Evolutionary conservation across 2,113 vertebrate species (phyloP).

Genomic region (Neotoma lepida): DNA sequence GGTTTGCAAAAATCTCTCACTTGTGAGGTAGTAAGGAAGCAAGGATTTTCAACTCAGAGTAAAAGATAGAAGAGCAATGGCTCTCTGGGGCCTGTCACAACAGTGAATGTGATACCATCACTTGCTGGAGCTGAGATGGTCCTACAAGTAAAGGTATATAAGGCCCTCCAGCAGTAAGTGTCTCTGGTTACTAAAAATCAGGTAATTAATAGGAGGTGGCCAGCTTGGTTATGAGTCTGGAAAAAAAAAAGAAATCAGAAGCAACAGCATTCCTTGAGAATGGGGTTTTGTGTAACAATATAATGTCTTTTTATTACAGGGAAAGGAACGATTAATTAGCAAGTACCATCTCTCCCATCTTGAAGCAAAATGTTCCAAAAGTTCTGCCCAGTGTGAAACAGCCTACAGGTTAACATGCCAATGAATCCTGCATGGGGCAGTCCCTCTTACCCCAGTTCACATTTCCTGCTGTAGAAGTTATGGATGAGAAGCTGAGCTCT

Average conservation of each 20-base stretch:
- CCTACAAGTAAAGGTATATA: background rate
- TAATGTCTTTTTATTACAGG: slow-evolving; percentile 43
- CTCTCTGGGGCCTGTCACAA: background rate
- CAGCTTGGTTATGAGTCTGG: slow-evolving; percentile 32
- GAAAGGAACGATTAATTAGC: background rate
- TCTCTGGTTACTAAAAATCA: background rate
- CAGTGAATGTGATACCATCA: background rate
- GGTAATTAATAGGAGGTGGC: slow-evolving; percentile 22
- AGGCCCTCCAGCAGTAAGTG: background rate
- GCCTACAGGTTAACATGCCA: background rate
- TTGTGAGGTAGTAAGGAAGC: background rate
- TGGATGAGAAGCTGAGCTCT: slow-evolving; percentile 5
- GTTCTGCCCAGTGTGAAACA: background rate
- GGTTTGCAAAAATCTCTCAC: slow-evolving; percentile 12
- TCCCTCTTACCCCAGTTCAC: no score
- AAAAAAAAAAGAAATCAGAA: slow-evolving; percentile 43
- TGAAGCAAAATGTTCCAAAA: slow-evolving; percentile 11
- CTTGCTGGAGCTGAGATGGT: background rate
- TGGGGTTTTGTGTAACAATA: slow-evolving; percentile 39
- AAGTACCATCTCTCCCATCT: background rate
- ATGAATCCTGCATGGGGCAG: background rate
- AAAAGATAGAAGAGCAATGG: background rate
- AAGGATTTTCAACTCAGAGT: slow-evolving; percentile 36
- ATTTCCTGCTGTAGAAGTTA: background rate
- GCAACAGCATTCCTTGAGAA: background rate